Conservation (phyloP, 1,140 invertebrate genomes). For the Ericerus pela region DNA sequence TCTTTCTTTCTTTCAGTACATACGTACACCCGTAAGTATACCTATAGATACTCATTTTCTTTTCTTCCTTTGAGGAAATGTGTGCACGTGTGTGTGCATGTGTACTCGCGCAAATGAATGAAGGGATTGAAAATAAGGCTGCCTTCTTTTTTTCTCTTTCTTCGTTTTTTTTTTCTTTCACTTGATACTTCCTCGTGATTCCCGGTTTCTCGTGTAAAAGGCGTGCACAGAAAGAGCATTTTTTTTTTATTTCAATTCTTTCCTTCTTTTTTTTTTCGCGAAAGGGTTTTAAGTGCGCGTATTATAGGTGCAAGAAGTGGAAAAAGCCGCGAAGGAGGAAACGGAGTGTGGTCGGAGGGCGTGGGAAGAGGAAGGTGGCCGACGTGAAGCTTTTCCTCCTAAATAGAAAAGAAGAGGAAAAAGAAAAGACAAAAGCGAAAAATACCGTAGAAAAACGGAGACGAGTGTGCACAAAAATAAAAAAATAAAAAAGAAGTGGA, state of each 20-base stretch:
- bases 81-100: not conserved
- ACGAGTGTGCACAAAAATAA: too few species aligned
- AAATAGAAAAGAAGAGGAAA: not conserved
- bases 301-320: constrained; percentile 12
- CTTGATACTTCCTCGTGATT: constrained; percentile 5
- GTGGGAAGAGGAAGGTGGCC: not conserved
- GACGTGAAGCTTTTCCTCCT: not conserved
- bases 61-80: too few species aligned
- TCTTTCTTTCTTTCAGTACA: too few species aligned
- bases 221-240: constrained; percentile 4
- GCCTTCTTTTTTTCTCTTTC: constrained; percentile 3
- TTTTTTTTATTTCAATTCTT: too few species aligned
- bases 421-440: too few species aligned
- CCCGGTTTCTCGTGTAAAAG: not conserved
- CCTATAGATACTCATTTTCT: too few species aligned
- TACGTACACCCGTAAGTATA: too few species aligned
- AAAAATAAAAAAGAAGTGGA: too few species aligned
- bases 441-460: too few species aligned
- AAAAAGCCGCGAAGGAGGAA: constrained; percentile 3
- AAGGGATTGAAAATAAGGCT: constrained; percentile 12
- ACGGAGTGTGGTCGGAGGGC: not conserved
- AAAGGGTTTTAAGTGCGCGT: constrained; percentile 9
- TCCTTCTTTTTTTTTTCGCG: too few species aligned
- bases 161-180: too few species aligned
- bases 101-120: too few species aligned